These are phyloP conservation scores for Calcarius lapponicus DNA, from an alignment of 2,797 vertebrate species.

Conservation along the genomic window DNA sequence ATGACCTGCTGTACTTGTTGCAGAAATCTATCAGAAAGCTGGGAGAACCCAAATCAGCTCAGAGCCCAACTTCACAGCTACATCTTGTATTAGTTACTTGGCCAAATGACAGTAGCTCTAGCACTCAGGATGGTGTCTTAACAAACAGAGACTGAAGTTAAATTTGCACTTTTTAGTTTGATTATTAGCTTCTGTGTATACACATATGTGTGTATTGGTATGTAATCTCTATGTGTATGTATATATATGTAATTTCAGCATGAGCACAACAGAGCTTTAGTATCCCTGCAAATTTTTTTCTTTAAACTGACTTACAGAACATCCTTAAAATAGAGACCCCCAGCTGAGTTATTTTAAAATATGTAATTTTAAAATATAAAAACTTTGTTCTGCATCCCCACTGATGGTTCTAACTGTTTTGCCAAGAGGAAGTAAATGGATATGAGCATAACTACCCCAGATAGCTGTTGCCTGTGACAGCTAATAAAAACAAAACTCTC, in stretches of 20 bases:
- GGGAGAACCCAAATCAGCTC: neutral
- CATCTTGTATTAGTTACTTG: neutral
- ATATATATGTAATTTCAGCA: neutral
- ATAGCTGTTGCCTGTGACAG: constrained; percentile 1
- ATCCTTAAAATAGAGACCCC: neutral
- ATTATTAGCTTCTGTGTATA: neutral
- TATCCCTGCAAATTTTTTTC: neutral
- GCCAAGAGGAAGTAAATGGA: neutral
- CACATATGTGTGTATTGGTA: neutral
- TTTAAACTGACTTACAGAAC: neutral
- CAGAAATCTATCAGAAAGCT: neutral
- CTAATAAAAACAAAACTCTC: constrained; percentile 28
- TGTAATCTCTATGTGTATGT: neutral
- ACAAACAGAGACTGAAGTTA: neutral
- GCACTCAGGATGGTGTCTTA: neutral
- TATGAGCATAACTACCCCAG: neutral
- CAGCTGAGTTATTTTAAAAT: constrained; percentile 6
- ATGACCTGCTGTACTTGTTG: neutral
- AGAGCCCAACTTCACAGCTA: neutral
- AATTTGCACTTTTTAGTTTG: neutral
- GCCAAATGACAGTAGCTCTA: neutral
- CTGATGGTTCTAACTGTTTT: neutral
- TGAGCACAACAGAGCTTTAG: neutral
- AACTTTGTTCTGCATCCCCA: neutral
- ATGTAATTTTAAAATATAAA: neutral